Evolutionary conservation across 2,113 vertebrate species (phyloP).

Genomic region (Erpornis zantholeuca): DNA sequence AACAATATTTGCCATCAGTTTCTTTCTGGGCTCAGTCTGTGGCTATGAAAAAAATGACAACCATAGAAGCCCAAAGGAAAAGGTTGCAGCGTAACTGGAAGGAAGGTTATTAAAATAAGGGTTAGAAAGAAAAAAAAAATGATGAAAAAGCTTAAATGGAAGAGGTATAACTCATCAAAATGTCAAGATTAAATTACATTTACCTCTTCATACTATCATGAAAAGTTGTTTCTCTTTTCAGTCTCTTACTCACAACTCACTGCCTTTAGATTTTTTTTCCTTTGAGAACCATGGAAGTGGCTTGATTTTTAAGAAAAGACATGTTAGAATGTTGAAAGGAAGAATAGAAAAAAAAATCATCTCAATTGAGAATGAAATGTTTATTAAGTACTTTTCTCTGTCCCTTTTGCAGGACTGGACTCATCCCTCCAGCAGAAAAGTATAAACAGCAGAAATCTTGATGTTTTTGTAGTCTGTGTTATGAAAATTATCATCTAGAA

Average conservation of each 20-base stretch:
- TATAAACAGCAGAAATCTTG: background rate
- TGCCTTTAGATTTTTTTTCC: background rate
- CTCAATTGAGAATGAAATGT: background rate
- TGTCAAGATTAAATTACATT: background rate
- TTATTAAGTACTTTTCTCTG: background rate
- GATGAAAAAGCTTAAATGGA: background rate
- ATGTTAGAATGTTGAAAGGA: background rate
- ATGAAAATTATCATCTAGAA: background rate
- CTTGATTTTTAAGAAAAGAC: background rate
- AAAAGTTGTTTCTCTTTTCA: background rate
- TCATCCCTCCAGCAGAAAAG: background rate
- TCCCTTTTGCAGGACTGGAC: fast-evolving
- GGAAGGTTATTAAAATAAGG: background rate
- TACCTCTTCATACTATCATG: background rate
- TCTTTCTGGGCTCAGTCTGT: background rate
- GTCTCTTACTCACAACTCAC: background rate
- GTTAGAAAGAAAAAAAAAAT: background rate
- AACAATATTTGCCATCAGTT: background rate
- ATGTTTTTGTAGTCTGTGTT: background rate
- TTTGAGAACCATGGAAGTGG: background rate
- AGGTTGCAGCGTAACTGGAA: background rate
- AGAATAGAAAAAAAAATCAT: fast-evolving
- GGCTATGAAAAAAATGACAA: background rate
- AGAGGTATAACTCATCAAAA: background rate
- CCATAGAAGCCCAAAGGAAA: background rate